Conservation (phyloP, 2,888 invertebrate genomes). For the Lycia hirtaria region DNA sequence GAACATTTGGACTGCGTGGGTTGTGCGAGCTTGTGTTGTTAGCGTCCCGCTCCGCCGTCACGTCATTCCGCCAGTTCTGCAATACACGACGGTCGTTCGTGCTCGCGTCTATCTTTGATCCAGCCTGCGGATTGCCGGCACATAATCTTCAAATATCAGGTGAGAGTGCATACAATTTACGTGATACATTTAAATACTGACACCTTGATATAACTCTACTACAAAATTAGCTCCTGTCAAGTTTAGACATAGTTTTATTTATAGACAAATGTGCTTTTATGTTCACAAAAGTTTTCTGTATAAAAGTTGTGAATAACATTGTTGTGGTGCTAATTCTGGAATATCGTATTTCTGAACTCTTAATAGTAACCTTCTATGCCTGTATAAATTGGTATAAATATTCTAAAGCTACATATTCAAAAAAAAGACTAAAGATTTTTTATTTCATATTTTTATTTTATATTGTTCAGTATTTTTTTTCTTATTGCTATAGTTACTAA, state of each 20-base stretch:
- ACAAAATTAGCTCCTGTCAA: background rate
- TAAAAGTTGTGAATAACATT: constrained; percentile 1
- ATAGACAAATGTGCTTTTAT: constrained; percentile 16
- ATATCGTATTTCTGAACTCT: background rate
- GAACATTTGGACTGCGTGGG: constrained; percentile 3
- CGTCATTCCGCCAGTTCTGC: constrained; percentile 43
- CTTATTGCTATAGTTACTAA: background rate
- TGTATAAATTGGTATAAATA: too few relatives aligned
- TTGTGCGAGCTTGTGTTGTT: constrained; percentile 6
- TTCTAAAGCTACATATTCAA: too few relatives aligned
- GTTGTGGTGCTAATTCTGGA: background rate
- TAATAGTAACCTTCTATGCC: too few relatives aligned
- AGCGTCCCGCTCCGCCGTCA: constrained; percentile 18
- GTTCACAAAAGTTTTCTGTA: constrained; percentile 9
- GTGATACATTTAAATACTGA: constrained; percentile 2
- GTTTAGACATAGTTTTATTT: constrained; percentile 24
- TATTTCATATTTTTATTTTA: too few relatives aligned
- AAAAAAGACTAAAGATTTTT: too few relatives aligned
- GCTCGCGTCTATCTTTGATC: constrained; percentile 4
- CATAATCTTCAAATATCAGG: constrained; percentile 16
- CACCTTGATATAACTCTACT: constrained; percentile 4
- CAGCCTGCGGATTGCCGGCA: constrained; percentile 10
- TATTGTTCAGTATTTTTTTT: background rate
- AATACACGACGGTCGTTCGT: constrained; percentile 19
- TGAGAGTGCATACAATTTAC: constrained; percentile 19